Percentiles rank a stretch among this genome's conserved stretches.
phyloP scores from a whole-genome alignment of 1,140 invertebrate species.

The Lysiphlebus fabarum region DNA sequence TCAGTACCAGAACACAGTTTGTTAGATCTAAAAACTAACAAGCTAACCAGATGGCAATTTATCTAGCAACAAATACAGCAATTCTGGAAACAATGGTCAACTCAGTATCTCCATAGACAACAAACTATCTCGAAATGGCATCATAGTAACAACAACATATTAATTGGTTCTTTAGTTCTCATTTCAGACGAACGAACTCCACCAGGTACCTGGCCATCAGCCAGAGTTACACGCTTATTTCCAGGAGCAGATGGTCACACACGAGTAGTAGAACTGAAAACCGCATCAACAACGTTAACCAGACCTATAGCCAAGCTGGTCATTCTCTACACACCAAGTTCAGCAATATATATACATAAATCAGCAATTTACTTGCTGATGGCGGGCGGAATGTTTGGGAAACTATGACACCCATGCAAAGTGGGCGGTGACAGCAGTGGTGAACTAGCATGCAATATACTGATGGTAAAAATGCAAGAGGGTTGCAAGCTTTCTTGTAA shows the following conservation, averaged over 20 bases:
- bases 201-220: not conserved
- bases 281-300: too few species aligned
- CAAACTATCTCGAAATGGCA: constrained; percentile 14
- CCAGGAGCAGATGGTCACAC: constrained; percentile 67
- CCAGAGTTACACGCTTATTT: not conserved
- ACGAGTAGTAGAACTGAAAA: too few species aligned
- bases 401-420: too few species aligned
- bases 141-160: not conserved
- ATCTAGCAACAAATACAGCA: not conserved
- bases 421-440: constrained; percentile 48
- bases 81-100: constrained; percentile 8
- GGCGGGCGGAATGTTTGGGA: too few species aligned
- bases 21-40: not conserved
- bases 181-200: not conserved
- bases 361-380: too few species aligned
- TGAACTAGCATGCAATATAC: not conserved
- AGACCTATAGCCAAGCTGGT: too few species aligned
- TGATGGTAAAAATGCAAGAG: not conserved
- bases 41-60: constrained; percentile 8
- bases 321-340: too few species aligned
- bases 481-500: constrained; percentile 42
- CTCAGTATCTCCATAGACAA: constrained; percentile 4
- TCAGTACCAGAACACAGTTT: not conserved
- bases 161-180: not conserved
- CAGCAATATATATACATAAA: too few species aligned